These are phyloP conservation scores for Keiferia lycopersicella DNA, from an alignment of 2,888 invertebrate genomes.

Conservation along the genomic window DNA sequence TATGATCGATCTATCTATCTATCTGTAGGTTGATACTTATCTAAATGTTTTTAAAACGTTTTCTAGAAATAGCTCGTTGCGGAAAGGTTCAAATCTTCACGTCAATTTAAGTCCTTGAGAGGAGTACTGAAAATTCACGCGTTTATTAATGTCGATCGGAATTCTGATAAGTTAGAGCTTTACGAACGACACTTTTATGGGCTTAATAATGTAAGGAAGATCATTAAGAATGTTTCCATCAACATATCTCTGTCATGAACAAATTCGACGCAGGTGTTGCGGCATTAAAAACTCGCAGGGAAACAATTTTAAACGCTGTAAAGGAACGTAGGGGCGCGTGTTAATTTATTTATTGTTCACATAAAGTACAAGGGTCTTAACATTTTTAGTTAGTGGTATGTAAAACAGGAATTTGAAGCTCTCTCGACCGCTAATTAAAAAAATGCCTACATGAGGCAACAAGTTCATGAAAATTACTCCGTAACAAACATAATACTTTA, in stretches of 20 bases:
- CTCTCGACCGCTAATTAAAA: no score
- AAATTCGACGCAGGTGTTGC: slow-evolving; percentile 25
- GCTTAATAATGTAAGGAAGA: slow-evolving; percentile 12
- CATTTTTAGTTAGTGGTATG: background rate
- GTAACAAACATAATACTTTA: background rate
- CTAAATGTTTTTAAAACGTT: no score
- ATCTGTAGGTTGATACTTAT: no score
- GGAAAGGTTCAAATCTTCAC: no score
- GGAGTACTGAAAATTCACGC: no score
- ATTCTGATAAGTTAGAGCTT: background rate
- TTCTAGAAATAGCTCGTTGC: no score
- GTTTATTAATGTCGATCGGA: no score
- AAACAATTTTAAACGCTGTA: slow-evolving; percentile 26
- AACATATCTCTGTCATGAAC: slow-evolving; percentile 28
- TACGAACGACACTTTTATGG: background rate
- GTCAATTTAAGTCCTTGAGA: no score
- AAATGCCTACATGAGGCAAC: no score
- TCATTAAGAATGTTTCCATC: slow-evolving; percentile 22
- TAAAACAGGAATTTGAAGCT: no score
- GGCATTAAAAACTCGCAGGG: slow-evolving; percentile 34
- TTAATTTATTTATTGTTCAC: slow-evolving; percentile 51
- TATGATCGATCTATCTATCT: no score
- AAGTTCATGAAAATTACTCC: no score
- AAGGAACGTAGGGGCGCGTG: slow-evolving; percentile 36
- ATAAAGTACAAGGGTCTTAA: slow-evolving; percentile 31